These are phyloP conservation scores for Petrolisthes cinctipes DNA, from an alignment of 2,888 invertebrate species.

Conservation along the genomic window DNA sequence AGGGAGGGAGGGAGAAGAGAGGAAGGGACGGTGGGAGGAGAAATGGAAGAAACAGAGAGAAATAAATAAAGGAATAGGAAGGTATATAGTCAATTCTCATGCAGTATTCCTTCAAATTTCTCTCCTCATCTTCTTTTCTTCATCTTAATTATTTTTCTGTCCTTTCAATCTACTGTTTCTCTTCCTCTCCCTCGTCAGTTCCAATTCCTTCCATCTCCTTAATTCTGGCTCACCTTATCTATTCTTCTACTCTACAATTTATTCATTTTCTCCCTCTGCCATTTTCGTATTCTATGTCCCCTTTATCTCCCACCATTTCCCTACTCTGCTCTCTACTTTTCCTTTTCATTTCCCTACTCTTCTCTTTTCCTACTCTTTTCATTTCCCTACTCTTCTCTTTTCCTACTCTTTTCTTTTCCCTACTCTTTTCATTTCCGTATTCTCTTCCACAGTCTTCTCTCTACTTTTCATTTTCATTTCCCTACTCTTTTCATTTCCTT, in stretches of 20 bases:
- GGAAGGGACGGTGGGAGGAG: neutral
- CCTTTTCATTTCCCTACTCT: neutral
- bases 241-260: neutral
- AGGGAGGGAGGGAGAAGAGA: neutral
- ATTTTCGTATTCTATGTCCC: too few relatives aligned
- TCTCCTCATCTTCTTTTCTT: neutral
- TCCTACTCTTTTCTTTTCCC: neutral
- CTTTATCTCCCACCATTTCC: neutral
- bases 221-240: neutral
- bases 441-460: too few relatives aligned
- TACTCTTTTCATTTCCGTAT: neutral
- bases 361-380: neutral
- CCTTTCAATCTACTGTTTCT: neutral
- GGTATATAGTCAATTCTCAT: neutral
- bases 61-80: neutral
- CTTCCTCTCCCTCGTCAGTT: neutral
- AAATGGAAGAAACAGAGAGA: neutral
- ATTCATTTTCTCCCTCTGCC: neutral
- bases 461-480: too few relatives aligned
- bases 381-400: neutral
- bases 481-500: too few relatives aligned
- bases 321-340: neutral
- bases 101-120: neutral
- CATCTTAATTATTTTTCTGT: neutral
- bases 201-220: neutral